Percentiles rank a stretch among this genome's conserved stretches.
Conservation (phyloP, 1,140 invertebrate genomes). For the Drosophila pandora region DNA sequence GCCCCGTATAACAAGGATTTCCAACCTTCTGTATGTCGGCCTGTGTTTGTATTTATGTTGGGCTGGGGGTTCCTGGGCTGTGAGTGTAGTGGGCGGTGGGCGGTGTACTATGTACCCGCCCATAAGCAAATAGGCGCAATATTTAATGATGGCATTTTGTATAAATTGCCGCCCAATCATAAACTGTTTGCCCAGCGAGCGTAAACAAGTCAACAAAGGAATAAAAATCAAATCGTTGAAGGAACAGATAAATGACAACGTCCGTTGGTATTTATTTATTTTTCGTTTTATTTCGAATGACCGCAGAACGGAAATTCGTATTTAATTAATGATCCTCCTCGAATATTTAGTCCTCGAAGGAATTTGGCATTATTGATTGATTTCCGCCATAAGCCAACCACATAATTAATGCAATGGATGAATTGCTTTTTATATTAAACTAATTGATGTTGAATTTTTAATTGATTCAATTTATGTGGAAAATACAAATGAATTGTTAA, state of each 20-base stretch:
- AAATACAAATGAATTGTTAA: not conserved
- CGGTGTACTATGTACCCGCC: conserved; percentile 8
- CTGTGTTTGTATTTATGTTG: conserved; percentile 12
- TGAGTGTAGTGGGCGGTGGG: not conserved
- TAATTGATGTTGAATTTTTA: conserved; percentile 2
- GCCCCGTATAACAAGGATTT: conserved; percentile 25
- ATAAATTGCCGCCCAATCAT: conserved; percentile 41
- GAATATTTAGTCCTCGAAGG: conserved; percentile 1
- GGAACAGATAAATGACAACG: conserved; percentile 1
- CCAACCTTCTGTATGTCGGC: conserved; percentile 3
- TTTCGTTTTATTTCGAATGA: conserved; percentile 27
- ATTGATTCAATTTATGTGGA: not conserved
- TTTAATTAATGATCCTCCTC: conserved; percentile 26
- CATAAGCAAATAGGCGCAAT: conserved; percentile 50
- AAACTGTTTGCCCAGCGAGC: conserved; percentile 43
- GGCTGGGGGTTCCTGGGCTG: not conserved
- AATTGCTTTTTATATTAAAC: not conserved
- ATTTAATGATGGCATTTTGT: conserved; percentile 50
- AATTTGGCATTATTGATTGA: conserved; percentile 13
- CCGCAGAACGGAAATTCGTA: conserved; percentile 21
- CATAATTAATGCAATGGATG: conserved; percentile 10
- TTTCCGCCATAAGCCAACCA: conserved; percentile 1
- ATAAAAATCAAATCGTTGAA: not conserved
- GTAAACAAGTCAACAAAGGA: conserved; percentile 13
- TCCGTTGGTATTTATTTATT: conserved; percentile 13